phyloP scores from a whole-genome alignment of 2,888 invertebrate species.

The Ochlodes sylvanus region DNA sequence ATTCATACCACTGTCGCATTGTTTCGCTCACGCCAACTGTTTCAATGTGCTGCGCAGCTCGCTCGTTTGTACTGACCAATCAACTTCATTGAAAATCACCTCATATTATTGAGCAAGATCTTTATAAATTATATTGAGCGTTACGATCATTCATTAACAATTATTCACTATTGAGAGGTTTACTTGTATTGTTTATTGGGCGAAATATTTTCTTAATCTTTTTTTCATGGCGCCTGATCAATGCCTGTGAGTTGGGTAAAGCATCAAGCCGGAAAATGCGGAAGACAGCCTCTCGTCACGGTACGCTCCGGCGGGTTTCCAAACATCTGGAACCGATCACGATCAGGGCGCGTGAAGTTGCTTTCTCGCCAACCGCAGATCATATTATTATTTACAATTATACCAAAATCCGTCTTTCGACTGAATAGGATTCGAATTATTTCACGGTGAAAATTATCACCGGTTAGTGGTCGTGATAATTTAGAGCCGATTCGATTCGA shows the following conservation, averaged over 20 bases:
- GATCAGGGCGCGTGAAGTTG: not conserved
- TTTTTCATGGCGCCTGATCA: not conserved
- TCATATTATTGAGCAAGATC: too few relatives aligned
- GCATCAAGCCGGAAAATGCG: slow-evolving; percentile 2
- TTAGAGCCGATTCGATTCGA: not conserved
- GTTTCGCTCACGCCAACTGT: too few relatives aligned
- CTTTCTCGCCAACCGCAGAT: not conserved
- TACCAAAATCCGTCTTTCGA: not conserved
- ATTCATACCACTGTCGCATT: too few relatives aligned
- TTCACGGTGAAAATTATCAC: not conserved
- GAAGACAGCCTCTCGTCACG: slow-evolving; percentile 11
- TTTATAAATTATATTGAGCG: too few relatives aligned
- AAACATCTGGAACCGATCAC: slow-evolving; percentile 7
- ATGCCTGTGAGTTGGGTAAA: not conserved
- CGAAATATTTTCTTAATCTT: not conserved
- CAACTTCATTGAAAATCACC: too few relatives aligned
- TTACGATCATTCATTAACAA: too few relatives aligned
- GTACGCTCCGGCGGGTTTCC: not conserved
- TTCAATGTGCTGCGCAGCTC: too few relatives aligned
- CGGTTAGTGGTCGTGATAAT: too few relatives aligned
- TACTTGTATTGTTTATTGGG: not conserved
- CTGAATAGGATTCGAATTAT: not conserved
- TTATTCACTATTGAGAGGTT: too few relatives aligned
- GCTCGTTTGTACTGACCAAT: too few relatives aligned
- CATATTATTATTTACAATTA: not conserved